Conservation (phyloP, 2,113 vertebrate species). For the Grantiella picta region DNA sequence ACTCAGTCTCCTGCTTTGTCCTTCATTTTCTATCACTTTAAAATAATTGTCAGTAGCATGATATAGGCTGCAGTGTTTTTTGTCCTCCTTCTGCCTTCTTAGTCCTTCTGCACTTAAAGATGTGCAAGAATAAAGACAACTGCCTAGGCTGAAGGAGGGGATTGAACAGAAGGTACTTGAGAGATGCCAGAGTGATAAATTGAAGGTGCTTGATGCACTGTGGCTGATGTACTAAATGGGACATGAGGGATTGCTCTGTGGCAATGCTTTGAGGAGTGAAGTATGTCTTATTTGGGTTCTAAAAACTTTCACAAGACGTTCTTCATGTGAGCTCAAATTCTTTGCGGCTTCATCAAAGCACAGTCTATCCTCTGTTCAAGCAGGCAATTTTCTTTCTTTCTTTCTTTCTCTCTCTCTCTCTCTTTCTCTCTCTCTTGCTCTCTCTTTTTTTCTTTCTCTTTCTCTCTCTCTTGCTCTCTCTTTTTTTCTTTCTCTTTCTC, state of each 20-base stretch:
- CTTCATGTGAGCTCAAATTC: conserved; percentile 2
- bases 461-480: background rate
- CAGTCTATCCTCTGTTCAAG: conserved; percentile 1
- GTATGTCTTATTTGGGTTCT: background rate
- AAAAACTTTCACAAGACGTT: background rate
- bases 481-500: background rate
- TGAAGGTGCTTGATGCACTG: background rate
- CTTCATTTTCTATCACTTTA: conserved; percentile 21
- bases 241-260: background rate
- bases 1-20: conserved; percentile 11
- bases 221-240: background rate
- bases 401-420: background rate
- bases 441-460: background rate
- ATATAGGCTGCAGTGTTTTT: background rate
- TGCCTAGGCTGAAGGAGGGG: background rate
- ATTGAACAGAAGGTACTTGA: background rate
- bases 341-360: conserved; percentile 30
- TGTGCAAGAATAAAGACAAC: background rate
- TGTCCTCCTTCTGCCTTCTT: background rate
- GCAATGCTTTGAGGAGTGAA: background rate
- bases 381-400: background rate
- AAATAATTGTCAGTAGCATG: background rate
- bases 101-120: background rate
- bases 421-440: background rate
- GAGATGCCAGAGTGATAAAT: background rate